Evolutionary conservation across 1,140 invertebrate genomes (phyloP).

Genomic region (Cydia strobilella): DNA sequence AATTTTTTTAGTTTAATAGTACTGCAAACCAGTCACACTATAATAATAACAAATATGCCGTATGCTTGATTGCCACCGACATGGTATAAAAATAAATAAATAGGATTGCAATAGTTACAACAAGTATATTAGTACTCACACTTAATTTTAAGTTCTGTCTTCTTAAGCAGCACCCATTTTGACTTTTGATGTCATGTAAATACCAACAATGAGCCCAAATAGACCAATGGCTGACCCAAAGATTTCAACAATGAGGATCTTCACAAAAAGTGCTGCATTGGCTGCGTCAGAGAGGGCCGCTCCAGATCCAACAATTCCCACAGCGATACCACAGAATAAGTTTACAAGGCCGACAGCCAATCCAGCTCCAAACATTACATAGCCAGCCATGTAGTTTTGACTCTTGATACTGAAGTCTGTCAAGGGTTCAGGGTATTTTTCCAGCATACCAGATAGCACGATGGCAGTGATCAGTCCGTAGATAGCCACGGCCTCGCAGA

Average conservation of each 20-base stretch:
- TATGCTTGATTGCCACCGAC: too few species aligned
- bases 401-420: constrained; percentile 66
- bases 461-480: constrained; percentile 99
- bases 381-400: constrained; percentile 89
- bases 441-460: constrained; percentile 92
- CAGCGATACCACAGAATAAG: constrained; percentile 96
- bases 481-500: constrained; percentile 99
- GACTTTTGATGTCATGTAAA: constrained; percentile 91
- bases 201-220: constrained; percentile 98
- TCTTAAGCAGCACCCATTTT: constrained; percentile 80
- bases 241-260: constrained; percentile 99
- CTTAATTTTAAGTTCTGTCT: constrained; percentile 63
- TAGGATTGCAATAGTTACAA: constrained; percentile 29
- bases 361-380: constrained; percentile 97
- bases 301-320: constrained; percentile 97
- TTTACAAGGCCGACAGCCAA: constrained; percentile 96
- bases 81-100: too few species aligned
- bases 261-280: constrained; percentile 96
- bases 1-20: neutral
- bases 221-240: constrained; percentile 98
- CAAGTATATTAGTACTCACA: constrained; percentile 59
- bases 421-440: constrained; percentile 77
- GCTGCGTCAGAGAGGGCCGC: constrained; percentile 98
- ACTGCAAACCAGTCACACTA: neutral
- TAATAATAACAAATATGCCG: neutral